Evolutionary conservation across 2,113 vertebrate genomes (phyloP).

Genomic region (Rhinichthys klamathensis): DNA sequence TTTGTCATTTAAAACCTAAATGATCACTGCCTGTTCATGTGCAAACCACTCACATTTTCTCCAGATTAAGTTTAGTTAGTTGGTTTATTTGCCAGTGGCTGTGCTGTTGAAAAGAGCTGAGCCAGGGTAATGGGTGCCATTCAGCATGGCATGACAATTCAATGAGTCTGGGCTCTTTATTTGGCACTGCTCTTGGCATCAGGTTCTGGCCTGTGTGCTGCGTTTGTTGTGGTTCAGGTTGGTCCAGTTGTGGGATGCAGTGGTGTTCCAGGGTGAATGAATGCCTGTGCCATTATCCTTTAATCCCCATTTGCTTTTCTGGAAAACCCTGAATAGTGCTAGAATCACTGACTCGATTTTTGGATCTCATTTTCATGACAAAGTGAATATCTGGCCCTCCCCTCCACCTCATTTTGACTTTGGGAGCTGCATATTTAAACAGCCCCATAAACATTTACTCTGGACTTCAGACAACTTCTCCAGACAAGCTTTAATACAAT

Average conservation of each 20-base stretch:
- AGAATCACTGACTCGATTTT: slow-evolving; percentile 97
- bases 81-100: not conserved
- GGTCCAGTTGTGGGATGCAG: slow-evolving; percentile 14
- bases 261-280: slow-evolving; percentile 69
- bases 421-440: slow-evolving; percentile 82
- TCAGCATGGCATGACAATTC: slow-evolving; percentile 31
- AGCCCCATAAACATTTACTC: slow-evolving; percentile 62
- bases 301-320: slow-evolving; percentile 93
- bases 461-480: slow-evolving; percentile 62
- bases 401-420: slow-evolving; percentile 70
- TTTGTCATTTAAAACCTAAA: not conserved
- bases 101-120: slow-evolving; percentile 53
- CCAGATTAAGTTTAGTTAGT: slow-evolving; percentile 11
- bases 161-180: slow-evolving; percentile 54
- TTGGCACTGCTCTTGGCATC: slow-evolving; percentile 60
- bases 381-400: slow-evolving; percentile 82
- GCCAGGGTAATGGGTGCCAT: slow-evolving; percentile 33
- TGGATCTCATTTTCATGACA: slow-evolving; percentile 96
- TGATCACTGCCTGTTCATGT: not conserved
- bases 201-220: slow-evolving; percentile 35
- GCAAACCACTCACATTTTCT: not conserved
- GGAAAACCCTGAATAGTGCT: slow-evolving; percentile 86
- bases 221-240: slow-evolving; percentile 41
- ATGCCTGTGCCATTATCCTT: slow-evolving; percentile 79
- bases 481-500: slow-evolving; percentile 40